Conservation (phyloP, 2,113 vertebrate genomes). For the Lamprologus speciosus region DNA sequence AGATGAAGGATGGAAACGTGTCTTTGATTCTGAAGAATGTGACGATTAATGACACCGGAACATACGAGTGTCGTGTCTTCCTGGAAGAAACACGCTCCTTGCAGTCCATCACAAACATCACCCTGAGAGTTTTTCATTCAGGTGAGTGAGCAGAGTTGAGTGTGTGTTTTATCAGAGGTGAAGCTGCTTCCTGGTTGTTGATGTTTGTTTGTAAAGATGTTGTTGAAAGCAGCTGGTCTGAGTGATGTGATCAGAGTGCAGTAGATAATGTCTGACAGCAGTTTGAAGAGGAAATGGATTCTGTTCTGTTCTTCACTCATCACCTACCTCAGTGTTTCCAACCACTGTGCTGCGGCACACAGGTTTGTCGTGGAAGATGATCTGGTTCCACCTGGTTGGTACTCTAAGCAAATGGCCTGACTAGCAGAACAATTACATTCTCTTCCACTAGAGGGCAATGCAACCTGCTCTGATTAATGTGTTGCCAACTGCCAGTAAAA, state of each 20-base stretch:
- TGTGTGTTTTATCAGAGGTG: background rate
- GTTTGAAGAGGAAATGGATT: background rate
- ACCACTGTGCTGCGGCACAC: accelerated
- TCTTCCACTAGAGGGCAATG: background rate
- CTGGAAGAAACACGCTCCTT: accelerated
- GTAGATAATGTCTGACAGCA: background rate
- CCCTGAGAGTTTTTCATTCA: accelerated
- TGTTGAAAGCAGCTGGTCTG: background rate
- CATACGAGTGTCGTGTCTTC: accelerated
- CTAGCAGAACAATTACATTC: accelerated
- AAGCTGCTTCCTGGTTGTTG: background rate
- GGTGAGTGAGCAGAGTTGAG: background rate
- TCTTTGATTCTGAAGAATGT: accelerated
- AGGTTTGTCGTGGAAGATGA: background rate
- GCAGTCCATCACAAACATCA: accelerated
- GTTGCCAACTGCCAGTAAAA: background rate
- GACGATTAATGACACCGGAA: accelerated
- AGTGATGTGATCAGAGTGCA: background rate
- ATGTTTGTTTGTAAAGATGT: background rate
- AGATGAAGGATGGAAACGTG: accelerated
- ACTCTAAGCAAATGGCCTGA: accelerated
- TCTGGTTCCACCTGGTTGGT: accelerated
- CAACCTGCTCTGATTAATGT: background rate
- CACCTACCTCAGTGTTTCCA: background rate
- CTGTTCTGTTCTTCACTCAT: background rate